Evolutionary conservation across 2,113 vertebrate species (phyloP).

Genomic region (Semnopithecus entellus): DNA sequence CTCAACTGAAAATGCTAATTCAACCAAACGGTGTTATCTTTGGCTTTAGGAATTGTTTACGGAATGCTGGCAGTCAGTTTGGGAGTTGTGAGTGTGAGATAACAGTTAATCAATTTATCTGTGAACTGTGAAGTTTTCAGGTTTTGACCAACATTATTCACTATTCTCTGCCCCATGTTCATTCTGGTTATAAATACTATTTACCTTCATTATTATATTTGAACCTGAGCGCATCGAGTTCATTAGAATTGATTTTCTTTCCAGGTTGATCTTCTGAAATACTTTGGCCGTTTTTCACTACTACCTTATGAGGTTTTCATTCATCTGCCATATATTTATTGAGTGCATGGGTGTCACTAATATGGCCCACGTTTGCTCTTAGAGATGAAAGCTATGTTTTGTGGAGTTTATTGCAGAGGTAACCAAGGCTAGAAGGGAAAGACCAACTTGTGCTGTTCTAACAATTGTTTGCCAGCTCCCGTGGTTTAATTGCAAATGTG

Average conservation of each 20-base stretch:
- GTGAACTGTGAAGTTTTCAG: slow-evolving; percentile 30
- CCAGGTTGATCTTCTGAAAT: slow-evolving; percentile 63
- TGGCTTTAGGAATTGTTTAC: slow-evolving; percentile 35
- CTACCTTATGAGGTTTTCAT: slow-evolving; percentile 31
- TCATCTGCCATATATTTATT: slow-evolving; percentile 13
- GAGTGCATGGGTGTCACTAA: not conserved
- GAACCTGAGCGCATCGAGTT: slow-evolving; percentile 43
- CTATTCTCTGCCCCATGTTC: slow-evolving; percentile 9
- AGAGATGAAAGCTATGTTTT: not conserved
- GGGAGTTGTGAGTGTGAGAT: slow-evolving; percentile 43
- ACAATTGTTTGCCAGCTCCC: not conserved
- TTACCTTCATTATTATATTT: slow-evolving; percentile 60
- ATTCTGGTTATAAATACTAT: slow-evolving; percentile 40
- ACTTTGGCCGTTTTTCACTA: slow-evolving; percentile 28
- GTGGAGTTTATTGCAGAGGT: not conserved
- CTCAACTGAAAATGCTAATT: slow-evolving; percentile 53
- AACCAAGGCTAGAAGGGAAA: not conserved
- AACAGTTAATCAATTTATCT: slow-evolving; percentile 58
- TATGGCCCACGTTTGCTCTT: not conserved
- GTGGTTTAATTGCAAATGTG: not conserved
- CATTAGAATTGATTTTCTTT: slow-evolving; percentile 77
- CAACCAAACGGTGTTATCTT: slow-evolving; percentile 51
- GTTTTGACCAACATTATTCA: slow-evolving; percentile 46
- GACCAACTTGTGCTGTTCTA: not conserved
- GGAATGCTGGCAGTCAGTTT: slow-evolving; percentile 53